A percentile compares a stretch with the other conserved stretches of the same genome.
Evolutionary conservation across 2,113 vertebrate species (phyloP).

Genomic region (Neoarius graeffei): DNA sequence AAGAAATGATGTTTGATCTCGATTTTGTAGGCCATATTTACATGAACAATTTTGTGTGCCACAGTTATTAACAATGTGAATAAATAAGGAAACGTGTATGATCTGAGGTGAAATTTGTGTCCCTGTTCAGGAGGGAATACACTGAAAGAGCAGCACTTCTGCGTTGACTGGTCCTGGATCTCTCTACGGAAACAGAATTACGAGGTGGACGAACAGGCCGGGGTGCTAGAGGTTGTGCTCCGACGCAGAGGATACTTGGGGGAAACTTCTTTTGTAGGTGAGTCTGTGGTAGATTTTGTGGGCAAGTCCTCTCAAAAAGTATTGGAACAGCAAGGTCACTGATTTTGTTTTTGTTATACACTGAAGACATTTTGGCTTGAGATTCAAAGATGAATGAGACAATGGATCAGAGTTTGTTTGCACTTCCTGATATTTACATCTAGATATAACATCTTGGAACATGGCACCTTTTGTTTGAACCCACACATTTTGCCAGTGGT

Average conservation of each 20-base stretch:
- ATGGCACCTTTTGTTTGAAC: not conserved
- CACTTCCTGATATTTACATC: not conserved
- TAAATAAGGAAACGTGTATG: not conserved
- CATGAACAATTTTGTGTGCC: not conserved
- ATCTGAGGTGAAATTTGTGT: not conserved
- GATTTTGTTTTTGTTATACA: not conserved
- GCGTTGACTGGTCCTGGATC: slow-evolving; percentile 93
- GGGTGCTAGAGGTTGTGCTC: slow-evolving; percentile 83
- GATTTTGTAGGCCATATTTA: not conserved
- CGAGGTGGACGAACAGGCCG: slow-evolving; percentile 86
- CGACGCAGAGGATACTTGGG: slow-evolving; percentile 89
- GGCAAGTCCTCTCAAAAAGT: too few relatives aligned
- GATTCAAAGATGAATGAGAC: not conserved
- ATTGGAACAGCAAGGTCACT: too few relatives aligned
- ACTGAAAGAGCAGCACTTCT: slow-evolving; percentile 84
- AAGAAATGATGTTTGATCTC: not conserved
- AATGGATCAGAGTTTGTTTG: not conserved
- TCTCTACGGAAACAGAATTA: slow-evolving; percentile 89
- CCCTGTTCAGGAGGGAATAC: slow-evolving; percentile 82
- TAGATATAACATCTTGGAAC: not conserved
- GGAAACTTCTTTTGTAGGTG: slow-evolving; percentile 94
- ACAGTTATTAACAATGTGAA: not conserved
- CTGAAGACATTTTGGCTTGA: not conserved
- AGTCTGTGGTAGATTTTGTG: slow-evolving; percentile 59
- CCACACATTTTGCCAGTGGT: not conserved